Conservation (phyloP, 2,113 vertebrate genomes). For the Ibidorhyncha struthersii region DNA sequence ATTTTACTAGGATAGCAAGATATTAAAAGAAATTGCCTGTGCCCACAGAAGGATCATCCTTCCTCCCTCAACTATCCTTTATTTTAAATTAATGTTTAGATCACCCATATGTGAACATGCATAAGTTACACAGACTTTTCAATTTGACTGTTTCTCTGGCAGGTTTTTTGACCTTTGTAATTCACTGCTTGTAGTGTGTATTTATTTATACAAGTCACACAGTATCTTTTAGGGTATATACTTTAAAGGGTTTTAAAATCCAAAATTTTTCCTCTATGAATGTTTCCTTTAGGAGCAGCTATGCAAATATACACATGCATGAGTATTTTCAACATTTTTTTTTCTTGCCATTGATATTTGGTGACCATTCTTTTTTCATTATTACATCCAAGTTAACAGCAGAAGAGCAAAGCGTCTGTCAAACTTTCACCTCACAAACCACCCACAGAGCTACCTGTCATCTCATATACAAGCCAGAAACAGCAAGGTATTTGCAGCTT, state of each 20-base stretch:
- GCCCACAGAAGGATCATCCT: not conserved
- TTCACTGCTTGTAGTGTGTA: not conserved
- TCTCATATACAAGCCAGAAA: not conserved
- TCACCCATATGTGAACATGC: not conserved
- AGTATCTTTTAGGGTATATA: not conserved
- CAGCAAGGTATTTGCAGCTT: not conserved
- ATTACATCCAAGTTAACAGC: not conserved
- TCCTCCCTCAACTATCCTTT: not conserved
- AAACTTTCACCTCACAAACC: not conserved
- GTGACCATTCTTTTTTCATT: not conserved
- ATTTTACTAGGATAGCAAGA: not conserved
- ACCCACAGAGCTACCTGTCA: not conserved
- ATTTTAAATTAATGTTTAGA: not conserved
- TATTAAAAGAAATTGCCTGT: not conserved
- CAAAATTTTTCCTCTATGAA: not conserved
- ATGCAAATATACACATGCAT: not conserved
- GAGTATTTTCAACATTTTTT: not conserved
- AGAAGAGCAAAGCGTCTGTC: not conserved
- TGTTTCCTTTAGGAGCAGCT: not conserved
- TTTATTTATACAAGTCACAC: not conserved
- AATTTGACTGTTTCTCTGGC: not conserved
- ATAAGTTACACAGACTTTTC: not conserved
- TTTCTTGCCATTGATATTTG: not conserved
- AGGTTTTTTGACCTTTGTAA: not conserved
- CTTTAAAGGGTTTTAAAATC: not conserved